Evolutionary conservation across 2,797 vertebrate species (phyloP).

Genomic region (Apodemus agrarius): DNA sequence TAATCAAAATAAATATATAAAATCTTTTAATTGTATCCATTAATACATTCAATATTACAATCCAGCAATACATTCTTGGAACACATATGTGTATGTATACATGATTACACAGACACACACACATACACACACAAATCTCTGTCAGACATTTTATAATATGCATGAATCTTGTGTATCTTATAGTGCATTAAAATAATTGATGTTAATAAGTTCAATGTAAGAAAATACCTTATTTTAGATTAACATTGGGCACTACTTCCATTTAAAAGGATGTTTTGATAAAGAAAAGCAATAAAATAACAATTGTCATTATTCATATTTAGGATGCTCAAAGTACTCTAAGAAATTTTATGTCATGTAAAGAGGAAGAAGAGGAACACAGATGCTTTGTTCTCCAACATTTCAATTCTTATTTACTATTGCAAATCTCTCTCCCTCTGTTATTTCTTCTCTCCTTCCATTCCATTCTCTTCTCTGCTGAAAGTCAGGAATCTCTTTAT

Average conservation of each 20-base stretch:
- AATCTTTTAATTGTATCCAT: background rate
- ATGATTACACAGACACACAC: background rate
- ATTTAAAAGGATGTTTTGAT: constrained; percentile 2
- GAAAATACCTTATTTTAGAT: background rate
- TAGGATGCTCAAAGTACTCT: background rate
- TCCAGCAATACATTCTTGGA: background rate
- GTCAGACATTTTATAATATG: background rate
- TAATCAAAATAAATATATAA: background rate
- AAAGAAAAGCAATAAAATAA: background rate
- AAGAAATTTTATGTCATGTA: background rate
- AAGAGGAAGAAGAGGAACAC: background rate
- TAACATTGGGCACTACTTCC: background rate
- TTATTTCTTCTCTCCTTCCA: background rate
- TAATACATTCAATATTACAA: too few relatives aligned
- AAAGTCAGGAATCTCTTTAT: background rate
- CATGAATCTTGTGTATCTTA: background rate
- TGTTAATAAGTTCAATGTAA: background rate
- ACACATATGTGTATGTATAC: background rate
- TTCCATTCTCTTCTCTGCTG: background rate
- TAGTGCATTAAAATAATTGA: constrained; percentile 15
- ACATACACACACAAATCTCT: background rate
- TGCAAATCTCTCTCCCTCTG: background rate
- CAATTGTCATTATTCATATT: background rate
- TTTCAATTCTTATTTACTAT: background rate
- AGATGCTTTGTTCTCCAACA: background rate